Base-by-base conservation (phyloP, 2,113 vertebrate genomes). In the Notarius lentiginosus region DNA sequence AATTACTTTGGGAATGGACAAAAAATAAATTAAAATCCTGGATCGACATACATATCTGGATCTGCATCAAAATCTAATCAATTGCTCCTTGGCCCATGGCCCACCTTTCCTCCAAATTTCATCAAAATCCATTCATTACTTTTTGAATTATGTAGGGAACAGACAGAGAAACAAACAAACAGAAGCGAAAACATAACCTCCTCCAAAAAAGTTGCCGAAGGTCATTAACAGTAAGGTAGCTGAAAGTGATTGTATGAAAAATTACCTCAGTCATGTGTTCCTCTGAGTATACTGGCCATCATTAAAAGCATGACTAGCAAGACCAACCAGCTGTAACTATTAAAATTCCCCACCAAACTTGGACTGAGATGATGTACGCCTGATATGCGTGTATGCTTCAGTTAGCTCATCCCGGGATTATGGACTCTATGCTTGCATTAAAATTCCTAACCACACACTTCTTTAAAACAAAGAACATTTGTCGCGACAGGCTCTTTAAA, bases 391-490 rank as follows among this genome's bases (percentile, higher is more conserved):
- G 51, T 68, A 49, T n/a, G 15, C 55, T 75, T 79, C 34, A 70
- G 30, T 7, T 72, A 27, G 51, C 17, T 77, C 47, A 30, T n/a
- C 47, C 34, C 15, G 0, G 58, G 58, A 65, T 72, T 56, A 55
- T 17, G 70, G n/a, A 83, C 60, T 75, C 73, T 53, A 84, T 24
- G 30, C 30, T 11, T 30, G 56, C 34, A 63, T 63, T 85, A 63
- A 84, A 84, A 85, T 63, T 18, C 73, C n/a, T 22, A 79, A 65
- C 83, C 72, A 24, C 73, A 79, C n/a, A 41, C 49, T n/a, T 85
- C 53, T 76, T 85, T 63, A 77, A 77, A 41, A n/a, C n/a, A 24
- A 14, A 22, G 34, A 61, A 63, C 58, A 76, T 49, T 58, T 58
- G 34, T 24, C 56, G 18, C 3, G 9, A 84, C 70, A 84, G 75